Evolutionary conservation across 2,113 vertebrate species (phyloP).

Genomic region (Perognathus longimembris): DNA sequence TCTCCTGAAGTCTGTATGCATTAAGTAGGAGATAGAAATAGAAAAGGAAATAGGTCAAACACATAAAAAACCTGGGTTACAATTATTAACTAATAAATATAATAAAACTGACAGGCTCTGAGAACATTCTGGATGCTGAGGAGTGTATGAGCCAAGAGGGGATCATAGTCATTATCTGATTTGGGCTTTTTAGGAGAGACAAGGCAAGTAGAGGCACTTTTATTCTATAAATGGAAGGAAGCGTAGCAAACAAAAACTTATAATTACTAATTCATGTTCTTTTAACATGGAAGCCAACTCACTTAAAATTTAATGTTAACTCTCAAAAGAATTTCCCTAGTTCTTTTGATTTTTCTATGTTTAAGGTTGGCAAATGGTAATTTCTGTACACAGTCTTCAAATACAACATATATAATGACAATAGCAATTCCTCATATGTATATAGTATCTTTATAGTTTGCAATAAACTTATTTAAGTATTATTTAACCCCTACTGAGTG

Average conservation of each 20-base stretch:
- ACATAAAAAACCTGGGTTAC: constrained; percentile 47
- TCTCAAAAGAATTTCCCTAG: constrained; percentile 42
- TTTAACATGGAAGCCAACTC: constrained; percentile 60
- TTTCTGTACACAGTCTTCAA: neutral
- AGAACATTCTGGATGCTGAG: constrained; percentile 29
- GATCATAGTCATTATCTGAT: constrained; percentile 1
- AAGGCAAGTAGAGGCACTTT: constrained; percentile 5
- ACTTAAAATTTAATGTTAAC: constrained; percentile 64
- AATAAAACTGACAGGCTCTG: constrained; percentile 29
- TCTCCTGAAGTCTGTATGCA: neutral
- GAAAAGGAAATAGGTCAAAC: constrained; percentile 55
- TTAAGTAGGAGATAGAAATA: constrained; percentile 8
- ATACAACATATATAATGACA: neutral
- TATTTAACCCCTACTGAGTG: neutral
- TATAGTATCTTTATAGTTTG: constrained; percentile 5
- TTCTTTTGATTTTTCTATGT: constrained; percentile 40
- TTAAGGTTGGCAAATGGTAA: constrained; percentile 36
- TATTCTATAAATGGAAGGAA: constrained; percentile 59
- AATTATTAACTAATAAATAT: constrained; percentile 53
- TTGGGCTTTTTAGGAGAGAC: constrained; percentile 6
- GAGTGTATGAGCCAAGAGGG: neutral
- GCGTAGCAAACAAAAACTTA: constrained; percentile 22
- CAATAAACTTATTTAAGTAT: constrained; percentile 50
- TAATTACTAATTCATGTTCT: constrained; percentile 57
- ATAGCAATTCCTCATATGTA: constrained; percentile 42